Evolutionary conservation across 2,797 vertebrate genomes (phyloP), one percentile per base, ranked within the genome.

Genomic region (Trichosurus vulpecula): DNA sequence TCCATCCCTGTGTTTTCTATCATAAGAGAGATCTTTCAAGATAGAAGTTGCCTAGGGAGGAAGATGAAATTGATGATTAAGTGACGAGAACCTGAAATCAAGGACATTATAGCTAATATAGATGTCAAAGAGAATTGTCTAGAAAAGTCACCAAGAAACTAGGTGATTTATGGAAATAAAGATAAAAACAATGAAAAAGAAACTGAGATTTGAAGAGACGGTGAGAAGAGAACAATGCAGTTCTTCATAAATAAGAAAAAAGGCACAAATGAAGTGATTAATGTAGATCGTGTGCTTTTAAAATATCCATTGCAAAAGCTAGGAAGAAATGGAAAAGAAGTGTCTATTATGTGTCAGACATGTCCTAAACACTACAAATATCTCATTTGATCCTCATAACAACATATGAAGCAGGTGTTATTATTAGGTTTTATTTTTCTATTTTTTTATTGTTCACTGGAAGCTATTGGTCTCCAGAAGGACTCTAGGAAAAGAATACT

Each of bases 391-490:
- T 81, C 22, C 22, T 81, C 22, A 25, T n/a, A 81, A 51, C 41
- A 81, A 47, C 2, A 81, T 41, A 74, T 41, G 16, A 74, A 74
- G 0, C 6, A 19, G 2, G 6, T 25, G 66, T 0, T 74, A 41
- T 74, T 74, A 41, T 47, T 81, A 25, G 8, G n/a, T 47, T 51
- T 87, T 51, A 1, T 74, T 87, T 87, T 87, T 9, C 19, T 57
- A 41, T 41, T 87, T 58, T 92, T 94, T 54, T 56, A 54, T 92
- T 41, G 41, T 95, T n/a, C 91, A 0, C 16, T 74, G 91, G 41
- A 81, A 93, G 12, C 95, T 52, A 87, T 31, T 91, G 61, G 9
- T 91, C 51, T 35, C 93, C 3, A 93, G 74, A 54, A 92, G 54
- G 30, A n/a, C 52, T n/a, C 10, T 22, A 81, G 6, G 25, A 47